A percentile compares a stretch with the other conserved stretches of the same genome.
Conservation (phyloP, 2,797 vertebrate species). For the Pantherophis vulpinus region DNA sequence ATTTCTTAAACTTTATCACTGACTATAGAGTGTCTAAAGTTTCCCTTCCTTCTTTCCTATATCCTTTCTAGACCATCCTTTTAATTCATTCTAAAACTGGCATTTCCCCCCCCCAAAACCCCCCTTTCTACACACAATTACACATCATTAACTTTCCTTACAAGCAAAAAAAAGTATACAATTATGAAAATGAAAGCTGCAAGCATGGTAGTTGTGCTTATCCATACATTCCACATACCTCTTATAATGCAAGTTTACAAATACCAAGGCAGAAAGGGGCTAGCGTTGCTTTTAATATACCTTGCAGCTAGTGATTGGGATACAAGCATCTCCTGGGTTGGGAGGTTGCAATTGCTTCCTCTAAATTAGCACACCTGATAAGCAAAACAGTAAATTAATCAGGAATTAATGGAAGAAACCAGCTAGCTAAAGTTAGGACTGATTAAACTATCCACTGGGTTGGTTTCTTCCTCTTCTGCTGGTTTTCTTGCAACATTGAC, state of each 20-base stretch:
- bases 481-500: neutral
- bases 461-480: neutral
- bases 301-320: neutral
- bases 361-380: neutral
- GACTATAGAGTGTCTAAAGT: neutral
- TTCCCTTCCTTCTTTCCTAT: neutral
- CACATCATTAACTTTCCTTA: neutral
- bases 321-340: neutral
- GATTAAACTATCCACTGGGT: neutral
- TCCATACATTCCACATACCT: neutral
- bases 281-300: neutral
- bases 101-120: rapidly evolving
- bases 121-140: neutral
- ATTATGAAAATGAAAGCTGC: neutral
- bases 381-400: neutral
- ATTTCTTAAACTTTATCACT: neutral
- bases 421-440: neutral
- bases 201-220: neutral
- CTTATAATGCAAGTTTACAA: neutral
- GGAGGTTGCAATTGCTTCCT: neutral
- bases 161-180: neutral
- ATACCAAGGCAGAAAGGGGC: neutral
- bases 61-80: neutral
- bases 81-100: neutral
- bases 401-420: neutral